A percentile compares a stretch with the other conserved stretches of the same genome.
phyloP scores from a whole-genome alignment of 2,888 invertebrate genomes.

The Luffia ferchaultella region DNA sequence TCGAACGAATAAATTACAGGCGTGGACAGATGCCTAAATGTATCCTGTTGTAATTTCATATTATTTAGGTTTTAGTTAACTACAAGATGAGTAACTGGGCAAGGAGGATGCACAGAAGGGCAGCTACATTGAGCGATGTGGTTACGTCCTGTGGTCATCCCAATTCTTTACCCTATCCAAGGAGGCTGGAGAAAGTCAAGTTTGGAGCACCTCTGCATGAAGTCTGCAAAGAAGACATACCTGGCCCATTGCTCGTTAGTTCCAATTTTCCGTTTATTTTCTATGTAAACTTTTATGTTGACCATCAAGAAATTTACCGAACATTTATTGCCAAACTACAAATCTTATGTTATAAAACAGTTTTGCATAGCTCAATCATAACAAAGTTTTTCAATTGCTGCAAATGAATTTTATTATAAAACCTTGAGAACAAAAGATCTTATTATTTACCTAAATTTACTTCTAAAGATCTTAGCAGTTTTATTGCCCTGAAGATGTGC shows the following conservation, averaged over 20 bases:
- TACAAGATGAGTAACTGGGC: slow-evolving; percentile 88
- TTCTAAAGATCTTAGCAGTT: too few species aligned
- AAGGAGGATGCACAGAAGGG: slow-evolving; percentile 90
- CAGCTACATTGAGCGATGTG: slow-evolving; percentile 89
- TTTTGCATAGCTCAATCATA: too few species aligned
- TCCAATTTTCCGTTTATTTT: slow-evolving; percentile 13
- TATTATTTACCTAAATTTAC: too few species aligned
- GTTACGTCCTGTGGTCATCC: slow-evolving; percentile 93
- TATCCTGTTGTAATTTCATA: slow-evolving; percentile 1
- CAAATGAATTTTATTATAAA: too few species aligned
- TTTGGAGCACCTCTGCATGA: slow-evolving; percentile 92
- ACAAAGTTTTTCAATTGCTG: too few species aligned
- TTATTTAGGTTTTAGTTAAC: neutral
- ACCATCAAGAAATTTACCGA: too few species aligned
- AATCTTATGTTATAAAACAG: too few species aligned
- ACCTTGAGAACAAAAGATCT: too few species aligned
- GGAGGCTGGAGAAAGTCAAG: slow-evolving; percentile 91
- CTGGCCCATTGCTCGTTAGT: slow-evolving; percentile 88
- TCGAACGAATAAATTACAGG: neutral
- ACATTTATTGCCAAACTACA: too few species aligned
- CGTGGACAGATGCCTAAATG: slow-evolving; percentile 2
- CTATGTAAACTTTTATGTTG: too few species aligned
- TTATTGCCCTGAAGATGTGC: too few species aligned
- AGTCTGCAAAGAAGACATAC: slow-evolving; percentile 95
- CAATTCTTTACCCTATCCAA: slow-evolving; percentile 78